Evolutionary conservation across 2,888 invertebrate species (phyloP), one percentile per base, ranked within the genome.

Genomic region (Leucania comma): DNA sequence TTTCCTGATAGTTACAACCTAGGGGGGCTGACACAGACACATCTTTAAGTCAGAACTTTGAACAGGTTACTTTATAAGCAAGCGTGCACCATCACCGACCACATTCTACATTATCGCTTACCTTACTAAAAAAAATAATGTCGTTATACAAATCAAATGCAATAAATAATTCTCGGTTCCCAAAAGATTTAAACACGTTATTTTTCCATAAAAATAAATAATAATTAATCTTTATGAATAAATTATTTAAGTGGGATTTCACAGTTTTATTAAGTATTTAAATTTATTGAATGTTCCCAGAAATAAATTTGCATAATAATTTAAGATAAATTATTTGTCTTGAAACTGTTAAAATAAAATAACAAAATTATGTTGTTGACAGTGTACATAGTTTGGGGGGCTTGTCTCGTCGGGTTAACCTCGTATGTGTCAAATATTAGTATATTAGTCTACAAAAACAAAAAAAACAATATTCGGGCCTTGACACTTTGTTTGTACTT

Each of bases 341-440:
- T 1, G 14, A 12, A 48, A 12, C 10, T 68, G 10, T 26, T 20
- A 17, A 46, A 72, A 54, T 35, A 5, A 62, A 46, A 46, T 38
- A 38, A 3, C 35, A 20, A 20, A 20, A 24, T n/a, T n/a, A 53
- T 60, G 51, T 63, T 63, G 48, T 63, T 63, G 48, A 54, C 53
- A 48, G 10, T 38, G 35, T 70, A 3, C 17, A 1, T 22, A 59
- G 24, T 46, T 72, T 24, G 20, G 26, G 60, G 38, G 4, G 22
- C 10, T 14, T 3, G 22, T 35, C 14, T 26, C 3, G 3, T 5
- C 5, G 57, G 46, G 26, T 24, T 71, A 56, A n/a, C 53, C 24
- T 35, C n/a, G 46, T 38, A 32, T 32, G 29, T 10, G 8, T 56
- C 38, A 64, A 71, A 56, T 73, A 65, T 73, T 72, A 17, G 72